Percentiles rank a stretch among this genome's conserved stretches.
These are phyloP conservation scores for Holothuria scabra DNA, from an alignment of 53 echinoderm and acorn worm species.

Conservation along the genomic window DNA sequence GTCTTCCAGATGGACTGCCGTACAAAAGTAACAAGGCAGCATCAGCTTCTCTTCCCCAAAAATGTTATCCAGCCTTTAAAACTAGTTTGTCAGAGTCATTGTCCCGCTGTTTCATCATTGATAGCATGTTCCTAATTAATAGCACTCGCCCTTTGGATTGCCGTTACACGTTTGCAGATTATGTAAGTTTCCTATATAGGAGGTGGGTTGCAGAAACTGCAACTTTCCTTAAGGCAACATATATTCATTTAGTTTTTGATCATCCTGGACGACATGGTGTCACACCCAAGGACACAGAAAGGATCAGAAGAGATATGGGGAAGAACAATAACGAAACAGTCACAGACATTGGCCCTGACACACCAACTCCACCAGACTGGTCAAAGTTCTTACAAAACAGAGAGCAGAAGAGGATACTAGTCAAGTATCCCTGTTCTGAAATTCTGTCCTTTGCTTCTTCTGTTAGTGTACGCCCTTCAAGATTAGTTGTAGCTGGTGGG, in stretches of 20 bases:
- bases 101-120: conserved; percentile 36
- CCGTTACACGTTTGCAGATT: conserved; percentile 53
- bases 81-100: neutral
- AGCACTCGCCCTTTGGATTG: conserved; percentile 38
- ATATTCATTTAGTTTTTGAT: conserved; percentile 32
- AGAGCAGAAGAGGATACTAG: conserved; percentile 5
- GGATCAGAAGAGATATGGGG: conserved; percentile 34
- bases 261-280: conserved; percentile 42
- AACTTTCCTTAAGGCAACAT: conserved; percentile 13
- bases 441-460: neutral
- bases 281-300: conserved; percentile 49
- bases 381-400: conserved; percentile 10
- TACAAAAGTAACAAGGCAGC: conserved; percentile 39
- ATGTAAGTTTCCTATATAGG: conserved; percentile 42
- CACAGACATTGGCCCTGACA: neutral
- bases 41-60: conserved; percentile 9
- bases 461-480: neutral
- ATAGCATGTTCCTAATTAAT: conserved; percentile 51
- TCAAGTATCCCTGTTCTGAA: conserved; percentile 6
- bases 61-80: conserved; percentile 20
- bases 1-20: conserved; percentile 37
- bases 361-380: conserved; percentile 6
- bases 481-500: conserved; percentile 30
- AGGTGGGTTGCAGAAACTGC: conserved; percentile 37
- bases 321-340: neutral